phyloP scores from a whole-genome alignment of 1,140 invertebrate species.

The Zaprionus taronus region DNA sequence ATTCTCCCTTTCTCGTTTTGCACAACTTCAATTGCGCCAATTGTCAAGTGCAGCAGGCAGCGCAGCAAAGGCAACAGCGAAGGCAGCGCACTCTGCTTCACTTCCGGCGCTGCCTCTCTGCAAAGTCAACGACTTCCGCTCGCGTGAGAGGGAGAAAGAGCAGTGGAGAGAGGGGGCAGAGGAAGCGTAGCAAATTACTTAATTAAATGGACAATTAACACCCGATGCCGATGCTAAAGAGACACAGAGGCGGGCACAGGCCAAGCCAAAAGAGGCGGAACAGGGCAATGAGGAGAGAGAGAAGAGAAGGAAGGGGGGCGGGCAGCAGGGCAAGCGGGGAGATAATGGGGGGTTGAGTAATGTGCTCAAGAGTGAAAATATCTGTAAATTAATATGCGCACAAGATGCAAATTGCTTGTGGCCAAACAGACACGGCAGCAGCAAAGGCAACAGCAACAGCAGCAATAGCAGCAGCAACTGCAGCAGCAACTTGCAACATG shows the following conservation, averaged over 20 bases:
- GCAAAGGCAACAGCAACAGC: conserved; percentile 45
- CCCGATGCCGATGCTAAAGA: conserved; percentile 44
- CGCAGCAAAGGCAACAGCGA: background rate
- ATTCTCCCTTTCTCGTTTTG: conserved; percentile 25
- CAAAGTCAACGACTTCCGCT: conserved; percentile 82
- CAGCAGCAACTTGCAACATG: conserved; percentile 32
- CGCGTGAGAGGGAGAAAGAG: conserved; percentile 19
- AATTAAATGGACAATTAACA: conserved; percentile 84
- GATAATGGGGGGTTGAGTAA: conserved; percentile 54
- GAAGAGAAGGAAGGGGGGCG: background rate
- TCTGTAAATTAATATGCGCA: conserved; percentile 83
- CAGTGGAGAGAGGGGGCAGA: conserved; percentile 20
- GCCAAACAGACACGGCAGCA: conserved; percentile 71
- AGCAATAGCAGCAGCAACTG: conserved; percentile 30
- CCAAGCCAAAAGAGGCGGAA: conserved; percentile 31
- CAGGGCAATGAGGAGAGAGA: conserved; percentile 4
- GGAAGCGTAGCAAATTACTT: conserved; percentile 76
- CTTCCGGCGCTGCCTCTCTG: conserved; percentile 64
- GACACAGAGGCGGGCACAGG: conserved; percentile 30
- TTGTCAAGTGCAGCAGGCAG: conserved; percentile 53
- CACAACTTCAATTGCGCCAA: conserved; percentile 48
- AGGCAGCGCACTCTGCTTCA: conserved; percentile 40
- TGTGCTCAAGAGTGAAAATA: conserved; percentile 77
- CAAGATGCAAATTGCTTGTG: conserved; percentile 82
- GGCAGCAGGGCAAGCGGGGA: background rate